Evolutionary conservation across 2,797 vertebrate species (phyloP).

Genomic region (Xenopus petersii): DNA sequence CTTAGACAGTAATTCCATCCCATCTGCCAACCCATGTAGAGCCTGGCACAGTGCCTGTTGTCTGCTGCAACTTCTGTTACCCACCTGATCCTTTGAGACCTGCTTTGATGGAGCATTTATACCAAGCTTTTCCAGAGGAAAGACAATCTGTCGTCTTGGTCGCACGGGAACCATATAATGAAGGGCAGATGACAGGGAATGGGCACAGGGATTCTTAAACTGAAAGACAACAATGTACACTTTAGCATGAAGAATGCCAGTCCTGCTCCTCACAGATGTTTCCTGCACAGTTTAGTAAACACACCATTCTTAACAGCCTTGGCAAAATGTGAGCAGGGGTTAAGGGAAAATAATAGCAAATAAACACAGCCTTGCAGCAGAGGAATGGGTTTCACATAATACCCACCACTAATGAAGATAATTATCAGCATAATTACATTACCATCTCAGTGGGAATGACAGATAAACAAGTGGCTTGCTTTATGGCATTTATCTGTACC

Average conservation of each 20-base stretch:
- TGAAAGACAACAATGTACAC: constrained; percentile 68
- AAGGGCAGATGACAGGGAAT: constrained; percentile 80
- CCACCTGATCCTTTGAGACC: constrained; percentile 87
- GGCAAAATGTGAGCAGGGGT: constrained; percentile 55
- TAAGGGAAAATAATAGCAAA: constrained; percentile 65
- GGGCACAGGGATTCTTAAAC: constrained; percentile 74
- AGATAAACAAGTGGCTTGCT: constrained; percentile 96
- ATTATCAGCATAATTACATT: constrained; percentile 98
- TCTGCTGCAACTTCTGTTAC: constrained; percentile 71
- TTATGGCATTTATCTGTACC: constrained; percentile 77
- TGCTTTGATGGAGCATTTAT: constrained; percentile 77
- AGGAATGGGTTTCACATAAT: constrained; percentile 85
- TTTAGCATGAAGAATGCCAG: constrained; percentile 68
- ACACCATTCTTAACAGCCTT: constrained; percentile 59
- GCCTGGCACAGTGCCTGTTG: constrained; percentile 62
- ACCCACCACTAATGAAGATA: constrained; percentile 97
- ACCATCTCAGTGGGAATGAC: constrained; percentile 98
- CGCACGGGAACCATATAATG: constrained; percentile 83
- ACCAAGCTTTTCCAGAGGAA: constrained; percentile 88
- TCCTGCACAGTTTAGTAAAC: constrained; percentile 58
- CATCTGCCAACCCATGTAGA: constrained; percentile 69
- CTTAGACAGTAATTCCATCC: constrained; percentile 61
- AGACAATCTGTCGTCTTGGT: constrained; percentile 89
- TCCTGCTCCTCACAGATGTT: constrained; percentile 63
- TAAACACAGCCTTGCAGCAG: constrained; percentile 68